These are phyloP conservation scores for Dryadula phaetusa DNA, from an alignment of 2,888 invertebrate genomes.

Conservation along the genomic window DNA sequence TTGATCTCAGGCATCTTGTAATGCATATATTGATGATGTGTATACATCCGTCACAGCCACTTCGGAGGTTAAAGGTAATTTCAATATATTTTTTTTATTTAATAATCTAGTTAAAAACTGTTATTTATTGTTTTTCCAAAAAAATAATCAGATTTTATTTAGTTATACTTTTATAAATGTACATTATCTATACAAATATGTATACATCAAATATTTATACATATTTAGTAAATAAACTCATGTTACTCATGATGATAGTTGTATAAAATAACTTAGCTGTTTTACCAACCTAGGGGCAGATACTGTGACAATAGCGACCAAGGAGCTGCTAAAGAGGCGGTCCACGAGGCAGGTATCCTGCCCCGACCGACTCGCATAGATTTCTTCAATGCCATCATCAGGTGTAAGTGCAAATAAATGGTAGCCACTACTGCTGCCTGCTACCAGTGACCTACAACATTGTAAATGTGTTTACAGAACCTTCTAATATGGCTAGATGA, in stretches of 20 bases:
- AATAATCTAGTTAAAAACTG: no score
- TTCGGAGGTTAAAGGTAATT: no score
- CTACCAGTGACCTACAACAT: slow-evolving; percentile 91
- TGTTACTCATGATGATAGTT: neutral
- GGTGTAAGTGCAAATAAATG: slow-evolving; percentile 93
- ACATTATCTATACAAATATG: neutral
- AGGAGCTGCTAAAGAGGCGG: slow-evolving; percentile 97
- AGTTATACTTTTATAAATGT: no score
- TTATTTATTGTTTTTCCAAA: no score
- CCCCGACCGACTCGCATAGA: slow-evolving; percentile 92
- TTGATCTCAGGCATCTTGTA: no score
- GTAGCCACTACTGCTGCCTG: slow-evolving; percentile 96
- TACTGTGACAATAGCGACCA: slow-evolving; percentile 97
- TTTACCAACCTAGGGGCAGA: slow-evolving; percentile 91
- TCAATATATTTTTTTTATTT: no score
- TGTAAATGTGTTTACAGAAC: neutral
- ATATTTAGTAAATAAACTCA: no score
- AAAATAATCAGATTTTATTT: no score
- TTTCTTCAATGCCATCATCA: slow-evolving; percentile 94
- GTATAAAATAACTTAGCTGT: neutral
- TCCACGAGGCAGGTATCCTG: slow-evolving; percentile 97
- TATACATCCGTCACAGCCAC: no score
- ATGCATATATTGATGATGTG: no score
- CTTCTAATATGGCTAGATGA: neutral
- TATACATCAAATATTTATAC: neutral